phyloP scores from a whole-genome alignment of 2,113 vertebrate species.

The Charadrius vociferus region DNA sequence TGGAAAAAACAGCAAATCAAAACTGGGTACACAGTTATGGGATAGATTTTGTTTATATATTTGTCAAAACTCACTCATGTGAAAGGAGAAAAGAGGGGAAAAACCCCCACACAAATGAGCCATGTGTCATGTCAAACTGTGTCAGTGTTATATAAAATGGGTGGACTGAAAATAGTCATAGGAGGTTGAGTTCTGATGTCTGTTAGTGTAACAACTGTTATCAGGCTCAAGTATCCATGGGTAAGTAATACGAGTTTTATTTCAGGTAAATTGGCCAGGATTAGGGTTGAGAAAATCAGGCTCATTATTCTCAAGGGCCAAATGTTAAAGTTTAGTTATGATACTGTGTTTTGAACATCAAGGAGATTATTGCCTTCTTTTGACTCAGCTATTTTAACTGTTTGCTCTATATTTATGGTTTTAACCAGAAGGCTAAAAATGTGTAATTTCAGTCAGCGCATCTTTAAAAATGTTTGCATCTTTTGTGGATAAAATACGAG shows the following conservation, averaged over 20 bases:
- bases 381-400: neutral
- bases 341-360: neutral
- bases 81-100: neutral
- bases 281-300: neutral
- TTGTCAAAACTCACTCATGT: neutral
- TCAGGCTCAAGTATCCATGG: neutral
- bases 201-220: neutral
- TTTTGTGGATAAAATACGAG: neutral
- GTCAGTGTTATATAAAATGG: neutral
- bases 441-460: accelerated
- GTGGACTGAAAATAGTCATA: neutral
- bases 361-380: neutral
- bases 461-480: neutral
- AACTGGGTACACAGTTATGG: neutral
- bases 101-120: neutral
- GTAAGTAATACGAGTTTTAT: neutral
- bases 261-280: neutral
- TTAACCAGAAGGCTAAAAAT: neutral
- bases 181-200: neutral
- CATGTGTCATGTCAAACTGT: neutral
- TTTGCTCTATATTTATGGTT: neutral
- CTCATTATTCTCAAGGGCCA: neutral
- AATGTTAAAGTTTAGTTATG: neutral
- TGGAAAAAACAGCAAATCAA: neutral
- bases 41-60: neutral